phyloP scores from a whole-genome alignment of 2,113 vertebrate genomes.

The Phalacrocorax pelagicus region DNA sequence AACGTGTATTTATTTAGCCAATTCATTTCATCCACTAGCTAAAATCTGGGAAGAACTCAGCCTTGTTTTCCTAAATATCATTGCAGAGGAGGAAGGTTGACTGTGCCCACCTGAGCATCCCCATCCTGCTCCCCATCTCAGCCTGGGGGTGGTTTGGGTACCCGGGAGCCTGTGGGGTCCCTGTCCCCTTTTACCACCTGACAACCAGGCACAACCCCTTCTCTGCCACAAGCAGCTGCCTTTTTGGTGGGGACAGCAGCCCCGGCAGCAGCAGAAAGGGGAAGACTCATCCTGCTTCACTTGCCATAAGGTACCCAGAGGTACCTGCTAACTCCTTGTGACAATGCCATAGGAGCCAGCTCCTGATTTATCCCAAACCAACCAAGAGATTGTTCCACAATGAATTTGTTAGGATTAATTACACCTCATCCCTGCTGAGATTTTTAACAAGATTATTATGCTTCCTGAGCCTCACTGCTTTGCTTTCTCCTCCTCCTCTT shows the following conservation, averaged over 20 bases:
- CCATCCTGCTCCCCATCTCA: not conserved
- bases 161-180: accelerated
- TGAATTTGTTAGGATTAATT: conserved; percentile 33
- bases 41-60: not conserved
- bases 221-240: not conserved
- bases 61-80: not conserved
- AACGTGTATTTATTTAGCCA: not conserved
- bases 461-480: not conserved
- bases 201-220: not conserved
- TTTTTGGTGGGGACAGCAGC: accelerated
- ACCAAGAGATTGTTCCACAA: not conserved
- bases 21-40: not conserved
- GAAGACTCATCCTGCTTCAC: not conserved
- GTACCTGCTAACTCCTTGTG: not conserved
- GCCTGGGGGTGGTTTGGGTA: not conserved
- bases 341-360: not conserved
- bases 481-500: not conserved
- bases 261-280: not conserved
- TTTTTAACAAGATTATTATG: conserved; percentile 9
- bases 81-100: not conserved
- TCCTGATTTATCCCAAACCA: not conserved
- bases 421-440: not conserved
- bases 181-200: not conserved
- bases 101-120: accelerated
- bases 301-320: not conserved